phyloP scores from a whole-genome alignment of 2,888 invertebrate species.

The Dicranocentrus wangi region DNA sequence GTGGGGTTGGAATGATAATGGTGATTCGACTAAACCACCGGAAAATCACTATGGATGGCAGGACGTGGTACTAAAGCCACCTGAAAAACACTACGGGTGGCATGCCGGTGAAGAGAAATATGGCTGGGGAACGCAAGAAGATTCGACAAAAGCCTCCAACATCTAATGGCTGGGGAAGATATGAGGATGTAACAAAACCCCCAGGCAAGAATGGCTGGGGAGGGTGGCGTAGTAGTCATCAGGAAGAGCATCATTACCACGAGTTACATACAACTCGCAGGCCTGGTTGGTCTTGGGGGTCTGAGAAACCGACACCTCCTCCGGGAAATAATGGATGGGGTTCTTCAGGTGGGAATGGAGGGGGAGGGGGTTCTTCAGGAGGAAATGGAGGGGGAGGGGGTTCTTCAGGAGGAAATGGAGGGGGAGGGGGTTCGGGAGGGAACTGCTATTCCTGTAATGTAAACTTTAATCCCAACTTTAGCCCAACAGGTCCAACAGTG shows the following conservation, averaged over 20 bases:
- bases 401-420: slow-evolving; percentile 43
- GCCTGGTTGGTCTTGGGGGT: slow-evolving; percentile 84
- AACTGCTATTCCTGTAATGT: slow-evolving; percentile 5
- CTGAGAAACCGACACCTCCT: slow-evolving; percentile 36
- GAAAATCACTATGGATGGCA: neutral
- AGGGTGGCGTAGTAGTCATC: neutral
- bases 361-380: too few species aligned
- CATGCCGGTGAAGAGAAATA: neutral
- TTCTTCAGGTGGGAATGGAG: neutral
- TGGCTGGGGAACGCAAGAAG: slow-evolving; percentile 28
- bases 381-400: too few species aligned
- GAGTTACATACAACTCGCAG: neutral
- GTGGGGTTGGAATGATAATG: too few species aligned
- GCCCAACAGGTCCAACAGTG: neutral
- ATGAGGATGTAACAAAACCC: slow-evolving; percentile 20
- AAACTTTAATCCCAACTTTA: slow-evolving; percentile 2
- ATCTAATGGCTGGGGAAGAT: slow-evolving; percentile 17
- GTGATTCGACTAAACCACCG: slow-evolving; percentile 1
- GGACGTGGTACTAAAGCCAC: neutral
- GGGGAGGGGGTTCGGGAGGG: slow-evolving; percentile 3
- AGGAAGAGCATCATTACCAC: neutral
- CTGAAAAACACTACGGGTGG: neutral
- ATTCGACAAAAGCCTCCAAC: neutral
- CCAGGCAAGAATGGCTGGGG: neutral
- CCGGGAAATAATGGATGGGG: slow-evolving; percentile 44